Evolutionary conservation across 2,113 vertebrate species (phyloP).

Genomic region (Pelobates fuscus): DNA sequence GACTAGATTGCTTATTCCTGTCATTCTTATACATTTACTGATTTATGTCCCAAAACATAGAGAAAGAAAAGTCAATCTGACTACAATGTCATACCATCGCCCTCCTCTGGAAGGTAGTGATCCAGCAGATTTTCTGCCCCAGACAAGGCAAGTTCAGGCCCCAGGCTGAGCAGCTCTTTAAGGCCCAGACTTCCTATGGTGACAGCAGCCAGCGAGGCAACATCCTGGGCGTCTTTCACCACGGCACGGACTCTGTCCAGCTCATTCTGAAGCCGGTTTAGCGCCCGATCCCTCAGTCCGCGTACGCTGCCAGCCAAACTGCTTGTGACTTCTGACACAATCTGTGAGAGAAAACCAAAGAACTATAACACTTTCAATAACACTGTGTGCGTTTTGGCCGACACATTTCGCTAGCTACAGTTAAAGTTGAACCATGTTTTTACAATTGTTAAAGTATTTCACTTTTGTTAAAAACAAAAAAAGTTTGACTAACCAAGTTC

Average conservation of each 20-base stretch:
- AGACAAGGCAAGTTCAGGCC: neutral
- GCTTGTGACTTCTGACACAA: neutral
- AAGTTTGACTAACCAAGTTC: too few relatives aligned
- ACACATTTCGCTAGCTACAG: too few relatives aligned
- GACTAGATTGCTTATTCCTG: too few relatives aligned
- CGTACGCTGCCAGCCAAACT: neutral
- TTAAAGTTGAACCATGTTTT: too few relatives aligned
- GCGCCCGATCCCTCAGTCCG: neutral
- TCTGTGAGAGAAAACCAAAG: neutral
- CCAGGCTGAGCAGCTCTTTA: neutral
- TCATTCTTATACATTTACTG: too few relatives aligned
- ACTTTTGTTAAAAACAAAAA: too few relatives aligned
- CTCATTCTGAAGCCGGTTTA: neutral
- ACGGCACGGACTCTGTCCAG: neutral
- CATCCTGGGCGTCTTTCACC: neutral
- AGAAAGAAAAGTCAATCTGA: neutral
- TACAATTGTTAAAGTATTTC: too few relatives aligned
- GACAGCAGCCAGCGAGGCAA: neutral
- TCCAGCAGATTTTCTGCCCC: constrained; percentile 4
- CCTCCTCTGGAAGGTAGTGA: neutral
- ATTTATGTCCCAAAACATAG: too few relatives aligned
- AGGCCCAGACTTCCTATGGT: neutral
- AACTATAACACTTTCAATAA: neutral
- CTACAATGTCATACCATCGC: neutral
- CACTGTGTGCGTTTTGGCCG: too few relatives aligned